Evolutionary conservation across 64 coral and sea anemone genomes (phyloP), one percentile per base, ranked within the genome.

Genomic region (Porites lutea): DNA sequence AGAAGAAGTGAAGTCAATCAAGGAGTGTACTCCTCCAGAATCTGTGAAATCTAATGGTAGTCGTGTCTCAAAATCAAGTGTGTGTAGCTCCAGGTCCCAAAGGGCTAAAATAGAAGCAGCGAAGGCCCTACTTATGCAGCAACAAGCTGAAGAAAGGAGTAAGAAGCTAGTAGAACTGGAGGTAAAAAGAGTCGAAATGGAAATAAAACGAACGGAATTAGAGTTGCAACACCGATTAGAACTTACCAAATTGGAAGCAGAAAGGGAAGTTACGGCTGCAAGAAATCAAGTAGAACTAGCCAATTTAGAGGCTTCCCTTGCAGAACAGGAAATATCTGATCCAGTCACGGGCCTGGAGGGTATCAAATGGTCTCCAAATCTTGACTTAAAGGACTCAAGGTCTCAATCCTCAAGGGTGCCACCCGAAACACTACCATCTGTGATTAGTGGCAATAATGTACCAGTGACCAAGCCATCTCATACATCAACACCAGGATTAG

Each of bases 251-350:
- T 45, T 74, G 43, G 43, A 74, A 13, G 77, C 77, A 11, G 77
- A 79, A 79, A 79, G 13, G 5, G 53, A 57, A 18, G 77, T 79
- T 79, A 23, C 18, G 20, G 77, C 77, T 52, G 77, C 77, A 79
- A 79, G 77, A 46, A 52, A 79, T 60, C 77, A 79, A 15, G 77
- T 15, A 58, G 77, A 79, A 22, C 57, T 79, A 79, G 77, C 77
- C 77, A 79, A 60, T 10, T 52, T 79, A 58, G 77, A 79, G 57
- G 77, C 77, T 9, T 79, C 21, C n/a, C 77, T 58, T 14, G 3
- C 51, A 60, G 59, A 82, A 82, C 59, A 64, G 27, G 53, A 44
- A 50, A 76, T 76, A 14, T 76, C 73, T 76, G 73, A 76, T 45
- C 72, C 47, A 13, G 21, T 9, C 20, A 23, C 12, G 2, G 50